Base-by-base conservation (phyloP, 2,888 invertebrate genomes). In the Atethmia centrago region DNA sequence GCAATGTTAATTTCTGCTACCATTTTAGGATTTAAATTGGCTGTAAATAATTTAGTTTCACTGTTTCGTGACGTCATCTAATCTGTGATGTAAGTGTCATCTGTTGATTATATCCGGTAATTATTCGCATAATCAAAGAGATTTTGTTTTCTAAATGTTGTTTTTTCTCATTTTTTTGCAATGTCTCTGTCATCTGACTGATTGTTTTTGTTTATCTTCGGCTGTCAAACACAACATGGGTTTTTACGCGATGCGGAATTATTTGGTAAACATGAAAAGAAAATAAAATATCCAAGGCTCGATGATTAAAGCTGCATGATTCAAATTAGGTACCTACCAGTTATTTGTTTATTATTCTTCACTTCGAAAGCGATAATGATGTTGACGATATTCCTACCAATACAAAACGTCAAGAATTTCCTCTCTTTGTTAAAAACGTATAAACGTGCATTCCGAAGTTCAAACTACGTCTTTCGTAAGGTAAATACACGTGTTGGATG, bases 1-100 rank as follows among this genome's bases (percentile, higher is more conserved):
- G 80, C 77, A 83, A 84, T 85, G 83, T 82, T 88, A 86, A 86
- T 88, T 86, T 87, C 68, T 87, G 83, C 76, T 85, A 86, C 85
- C 79, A 74, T 85, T 85, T 84, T 85, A 82, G 79, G 82, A 80
- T 81, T 67, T 71, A 71, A 78, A 83, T 81, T 71, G 75, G 19
- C 56, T 56, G 42, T 77, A 71, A 73, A 83, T 75, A 70, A 68
- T 79, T 77, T 64, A 31, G 51, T 84, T 82, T 75, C 70, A 69
- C 62, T 59, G 55, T 71, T 69, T 61, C n/a, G 40, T 74, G 74
- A 76, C 53, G 77, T 51, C 77, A 77, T 49, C 31, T 14, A 47
- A 25, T 59, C 58, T 59, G 69, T 81, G 69, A 72, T 72, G 77
- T 80, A 71, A 71, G 64, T 77, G 66, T 69, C 77, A 74, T 82